Percentiles rank a stretch among this genome's conserved stretches.
Conservation (phyloP, 2,113 vertebrate genomes). For the Lanius ludovicianus region DNA sequence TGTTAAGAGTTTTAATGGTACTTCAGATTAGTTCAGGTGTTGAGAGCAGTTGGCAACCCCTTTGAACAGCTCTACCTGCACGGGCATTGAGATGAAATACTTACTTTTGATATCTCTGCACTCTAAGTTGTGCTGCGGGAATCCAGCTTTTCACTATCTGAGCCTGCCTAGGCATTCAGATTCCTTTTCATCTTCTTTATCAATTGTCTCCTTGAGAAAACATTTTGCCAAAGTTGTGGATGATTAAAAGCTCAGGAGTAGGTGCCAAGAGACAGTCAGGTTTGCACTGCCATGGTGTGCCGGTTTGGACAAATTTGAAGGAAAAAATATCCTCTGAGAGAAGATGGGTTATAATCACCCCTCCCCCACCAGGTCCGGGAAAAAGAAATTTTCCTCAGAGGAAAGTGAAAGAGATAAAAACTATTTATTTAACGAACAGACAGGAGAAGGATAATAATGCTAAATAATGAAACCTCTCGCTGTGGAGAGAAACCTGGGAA, state of each 20-base stretch:
- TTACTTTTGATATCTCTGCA: slow-evolving; percentile 7
- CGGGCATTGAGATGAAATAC: neutral
- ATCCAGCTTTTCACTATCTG: neutral
- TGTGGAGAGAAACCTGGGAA: too few relatives aligned
- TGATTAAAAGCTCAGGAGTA: neutral
- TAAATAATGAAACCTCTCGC: too few relatives aligned
- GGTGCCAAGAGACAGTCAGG: neutral
- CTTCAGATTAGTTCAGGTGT: neutral
- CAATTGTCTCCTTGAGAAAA: neutral
- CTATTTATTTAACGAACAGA: too few relatives aligned
- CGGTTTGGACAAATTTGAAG: too few relatives aligned
- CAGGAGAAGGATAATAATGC: too few relatives aligned
- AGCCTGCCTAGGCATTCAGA: neutral
- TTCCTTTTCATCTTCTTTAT: neutral
- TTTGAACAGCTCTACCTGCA: neutral
- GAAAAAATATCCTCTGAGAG: too few relatives aligned
- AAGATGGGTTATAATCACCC: too few relatives aligned
- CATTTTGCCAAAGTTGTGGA: rapidly evolving
- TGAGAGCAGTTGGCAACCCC: neutral
- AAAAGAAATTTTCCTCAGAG: too few relatives aligned
- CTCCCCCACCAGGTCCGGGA: too few relatives aligned
- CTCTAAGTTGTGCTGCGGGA: neutral
- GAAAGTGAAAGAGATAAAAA: too few relatives aligned
- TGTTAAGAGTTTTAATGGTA: slow-evolving; percentile 33
- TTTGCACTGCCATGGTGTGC: neutral